A percentile compares a stretch with the other conserved stretches of the same genome.
Conservation (phyloP, 2,113 vertebrate species). For the Stictonetta naevosa region DNA sequence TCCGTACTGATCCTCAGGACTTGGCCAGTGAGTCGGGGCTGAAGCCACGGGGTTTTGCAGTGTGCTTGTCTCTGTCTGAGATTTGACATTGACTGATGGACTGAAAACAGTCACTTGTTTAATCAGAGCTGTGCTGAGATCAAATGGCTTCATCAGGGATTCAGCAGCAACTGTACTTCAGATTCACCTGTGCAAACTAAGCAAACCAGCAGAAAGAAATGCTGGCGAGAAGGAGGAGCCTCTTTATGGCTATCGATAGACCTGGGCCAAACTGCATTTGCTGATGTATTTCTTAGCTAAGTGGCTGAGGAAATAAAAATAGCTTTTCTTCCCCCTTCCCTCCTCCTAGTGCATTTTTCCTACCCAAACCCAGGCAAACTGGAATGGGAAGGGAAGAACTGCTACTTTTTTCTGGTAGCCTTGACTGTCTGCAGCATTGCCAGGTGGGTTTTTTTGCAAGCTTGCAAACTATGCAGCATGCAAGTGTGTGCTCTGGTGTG, state of each 20-base stretch:
- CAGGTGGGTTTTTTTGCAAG: not conserved
- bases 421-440: not conserved
- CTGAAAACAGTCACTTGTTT: not conserved
- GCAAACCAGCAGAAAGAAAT: not conserved
- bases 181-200: not conserved
- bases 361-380: not conserved
- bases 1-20: not conserved
- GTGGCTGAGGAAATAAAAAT: not conserved
- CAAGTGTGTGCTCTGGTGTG: fast-evolving
- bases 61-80: not conserved
- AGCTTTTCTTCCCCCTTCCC: not conserved
- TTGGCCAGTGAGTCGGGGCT: not conserved
- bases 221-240: not conserved
- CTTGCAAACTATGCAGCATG: fast-evolving
- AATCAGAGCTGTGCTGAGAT: not conserved
- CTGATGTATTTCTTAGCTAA: not conserved
- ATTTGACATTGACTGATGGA: not conserved
- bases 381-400: not conserved
- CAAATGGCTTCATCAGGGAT: not conserved
- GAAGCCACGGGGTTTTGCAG: not conserved
- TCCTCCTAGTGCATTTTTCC: not conserved
- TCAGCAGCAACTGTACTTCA: not conserved
- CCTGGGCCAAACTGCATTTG: not conserved
- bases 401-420: not conserved
- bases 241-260: not conserved